Evolutionary conservation across 2,888 invertebrate species (phyloP).

Genomic region (Hyposoter didymator): DNA sequence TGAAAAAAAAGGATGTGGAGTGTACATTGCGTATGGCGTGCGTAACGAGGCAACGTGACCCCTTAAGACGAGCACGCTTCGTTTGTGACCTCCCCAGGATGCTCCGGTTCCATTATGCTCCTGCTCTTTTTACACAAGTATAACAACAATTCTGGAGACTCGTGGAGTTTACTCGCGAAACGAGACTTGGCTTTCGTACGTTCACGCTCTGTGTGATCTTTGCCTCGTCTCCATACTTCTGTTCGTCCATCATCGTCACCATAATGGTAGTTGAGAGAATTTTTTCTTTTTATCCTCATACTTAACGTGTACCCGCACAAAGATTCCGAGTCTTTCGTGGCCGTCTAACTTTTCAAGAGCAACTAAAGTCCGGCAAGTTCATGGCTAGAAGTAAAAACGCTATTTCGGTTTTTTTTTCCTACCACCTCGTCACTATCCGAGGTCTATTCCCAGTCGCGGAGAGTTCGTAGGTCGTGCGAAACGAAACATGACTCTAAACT

Average conservation of each 20-base stretch:
- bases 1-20: constrained; percentile 34
- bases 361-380: constrained; percentile 1
- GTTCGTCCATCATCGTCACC: constrained; percentile 47
- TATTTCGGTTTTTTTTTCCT: constrained; percentile 7
- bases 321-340: background rate
- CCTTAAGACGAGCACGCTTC: constrained; percentile 59
- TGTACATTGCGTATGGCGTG: constrained; percentile 62
- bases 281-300: background rate
- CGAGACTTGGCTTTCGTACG: constrained; percentile 59
- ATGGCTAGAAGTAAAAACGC: constrained; percentile 26
- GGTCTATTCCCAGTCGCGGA: background rate
- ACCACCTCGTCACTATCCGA: background rate
- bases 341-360: constrained; percentile 29
- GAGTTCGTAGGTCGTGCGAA: constrained; percentile 41
- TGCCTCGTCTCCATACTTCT: constrained; percentile 6
- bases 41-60: constrained; percentile 67
- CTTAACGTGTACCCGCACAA: background rate
- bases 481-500: constrained; percentile 9
- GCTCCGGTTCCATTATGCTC: constrained; percentile 58
- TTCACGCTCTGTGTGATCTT: constrained; percentile 19
- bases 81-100: constrained; percentile 64
- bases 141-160: constrained; percentile 32
- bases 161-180: constrained; percentile 44
- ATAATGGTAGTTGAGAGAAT: constrained; percentile 19
- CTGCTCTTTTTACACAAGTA: constrained; percentile 14